phyloP scores from a whole-genome alignment of 2,113 vertebrate genomes.

The Dolichallabes microphthalmus region DNA sequence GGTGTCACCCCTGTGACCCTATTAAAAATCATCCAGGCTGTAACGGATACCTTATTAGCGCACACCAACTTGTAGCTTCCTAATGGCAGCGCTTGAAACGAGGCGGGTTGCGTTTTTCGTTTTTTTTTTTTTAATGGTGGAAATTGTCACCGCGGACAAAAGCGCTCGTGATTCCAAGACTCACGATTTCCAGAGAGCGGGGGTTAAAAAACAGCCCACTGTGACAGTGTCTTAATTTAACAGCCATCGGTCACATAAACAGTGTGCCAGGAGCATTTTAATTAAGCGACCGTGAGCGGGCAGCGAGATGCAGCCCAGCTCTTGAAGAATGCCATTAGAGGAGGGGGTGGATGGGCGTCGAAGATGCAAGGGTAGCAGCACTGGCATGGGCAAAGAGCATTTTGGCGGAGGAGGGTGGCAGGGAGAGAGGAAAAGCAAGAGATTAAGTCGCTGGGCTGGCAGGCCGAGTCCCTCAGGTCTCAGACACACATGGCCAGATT shows the following conservation, averaged over 20 bases:
- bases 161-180: constrained; percentile 54
- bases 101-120: constrained; percentile 29
- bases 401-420: constrained; percentile 38
- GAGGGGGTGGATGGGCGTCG: constrained; percentile 39
- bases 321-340: constrained; percentile 52
- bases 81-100: constrained; percentile 52
- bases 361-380: constrained; percentile 39
- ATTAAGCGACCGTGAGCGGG: constrained; percentile 63
- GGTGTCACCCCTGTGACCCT: constrained; percentile 42
- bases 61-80: constrained; percentile 42
- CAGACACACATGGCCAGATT: constrained; percentile 46
- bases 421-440: constrained; percentile 50
- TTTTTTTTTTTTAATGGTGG: constrained; percentile 50
- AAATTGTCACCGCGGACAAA: constrained; percentile 54
- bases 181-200: constrained; percentile 15
- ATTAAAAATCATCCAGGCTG: constrained; percentile 55
- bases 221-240: constrained; percentile 63
- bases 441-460: constrained; percentile 57
- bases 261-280: constrained; percentile 61
- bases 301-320: constrained; percentile 41
- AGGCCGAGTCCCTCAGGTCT: constrained; percentile 57
- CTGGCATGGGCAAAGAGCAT: constrained; percentile 48
- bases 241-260: constrained; percentile 56
- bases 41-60: constrained; percentile 58
- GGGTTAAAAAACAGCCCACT: constrained; percentile 35